Conservation (phyloP, 2,113 vertebrate genomes). For the Myxocyprinus asiaticus region DNA sequence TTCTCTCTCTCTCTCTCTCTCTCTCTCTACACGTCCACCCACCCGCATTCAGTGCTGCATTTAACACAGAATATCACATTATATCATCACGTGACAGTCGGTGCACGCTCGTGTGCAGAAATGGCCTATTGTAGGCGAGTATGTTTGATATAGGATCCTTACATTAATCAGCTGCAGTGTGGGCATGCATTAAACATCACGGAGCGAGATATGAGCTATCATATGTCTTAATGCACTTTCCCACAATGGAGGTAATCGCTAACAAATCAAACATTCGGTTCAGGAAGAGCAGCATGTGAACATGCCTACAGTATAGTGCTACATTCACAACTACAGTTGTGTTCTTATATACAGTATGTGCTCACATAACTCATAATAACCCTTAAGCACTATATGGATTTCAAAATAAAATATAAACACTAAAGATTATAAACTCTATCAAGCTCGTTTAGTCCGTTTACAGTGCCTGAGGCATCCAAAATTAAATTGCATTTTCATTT, state of each 20-base stretch:
- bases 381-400: no score
- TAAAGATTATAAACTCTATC: neutral
- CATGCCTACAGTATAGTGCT: neutral
- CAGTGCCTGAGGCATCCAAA: neutral
- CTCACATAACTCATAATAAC: no score
- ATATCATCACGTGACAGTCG: neutral
- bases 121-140: neutral
- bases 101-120: neutral
- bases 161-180: neutral
- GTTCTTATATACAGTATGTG: slow-evolving; percentile 2
- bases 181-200: neutral
- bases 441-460: neutral
- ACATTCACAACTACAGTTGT: neutral
- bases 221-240: neutral
- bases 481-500: neutral
- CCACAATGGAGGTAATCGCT: slow-evolving; percentile 33
- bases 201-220: neutral
- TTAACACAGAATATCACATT: neutral
- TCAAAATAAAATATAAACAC: neutral
- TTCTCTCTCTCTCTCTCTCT: no score
- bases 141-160: neutral
- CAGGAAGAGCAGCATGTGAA: neutral
- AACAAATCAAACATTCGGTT: neutral
- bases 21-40: neutral
- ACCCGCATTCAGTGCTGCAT: neutral